phyloP scores from a whole-genome alignment of 2,113 vertebrate genomes.

The Chamaea fasciata region DNA sequence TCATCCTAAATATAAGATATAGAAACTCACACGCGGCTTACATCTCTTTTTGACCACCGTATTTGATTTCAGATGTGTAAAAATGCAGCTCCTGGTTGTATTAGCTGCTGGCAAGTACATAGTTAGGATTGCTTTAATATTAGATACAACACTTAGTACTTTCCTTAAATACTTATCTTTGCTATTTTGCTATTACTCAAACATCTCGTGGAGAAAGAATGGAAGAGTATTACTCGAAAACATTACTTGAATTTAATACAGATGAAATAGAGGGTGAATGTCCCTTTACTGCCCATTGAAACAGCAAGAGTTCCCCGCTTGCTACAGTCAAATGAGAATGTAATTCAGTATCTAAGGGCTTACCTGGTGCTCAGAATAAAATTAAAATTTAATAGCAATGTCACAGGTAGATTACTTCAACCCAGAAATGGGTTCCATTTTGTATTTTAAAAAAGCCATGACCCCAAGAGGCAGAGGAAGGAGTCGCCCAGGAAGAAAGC shows the following conservation, averaged over 20 bases:
- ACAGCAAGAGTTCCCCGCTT: not conserved
- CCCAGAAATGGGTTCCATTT: not conserved
- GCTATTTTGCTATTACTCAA: not conserved
- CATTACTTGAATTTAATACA: not conserved
- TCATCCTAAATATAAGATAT: not conserved
- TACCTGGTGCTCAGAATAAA: not conserved
- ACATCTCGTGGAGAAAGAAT: not conserved
- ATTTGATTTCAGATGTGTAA: not conserved
- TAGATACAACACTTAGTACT: not conserved
- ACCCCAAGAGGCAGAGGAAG: not conserved
- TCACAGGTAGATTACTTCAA: not conserved
- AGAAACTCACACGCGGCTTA: not conserved
- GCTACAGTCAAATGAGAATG: not conserved
- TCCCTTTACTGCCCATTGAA: not conserved
- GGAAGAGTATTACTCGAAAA: not conserved
- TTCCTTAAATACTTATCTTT: not conserved
- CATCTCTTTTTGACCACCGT: not conserved
- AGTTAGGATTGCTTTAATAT: not conserved
- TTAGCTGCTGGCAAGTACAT: not conserved
- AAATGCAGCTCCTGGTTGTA: not conserved
- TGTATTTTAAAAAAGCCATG: not conserved
- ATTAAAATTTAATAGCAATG: not conserved
- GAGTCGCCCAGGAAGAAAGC: not conserved
- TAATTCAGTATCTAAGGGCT: not conserved
- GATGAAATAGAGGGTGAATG: not conserved